A percentile compares a stretch with the other conserved stretches of the same genome.
Conservation (phyloP, 2,888 invertebrate species). For the Conops quadrifasciatus region DNA sequence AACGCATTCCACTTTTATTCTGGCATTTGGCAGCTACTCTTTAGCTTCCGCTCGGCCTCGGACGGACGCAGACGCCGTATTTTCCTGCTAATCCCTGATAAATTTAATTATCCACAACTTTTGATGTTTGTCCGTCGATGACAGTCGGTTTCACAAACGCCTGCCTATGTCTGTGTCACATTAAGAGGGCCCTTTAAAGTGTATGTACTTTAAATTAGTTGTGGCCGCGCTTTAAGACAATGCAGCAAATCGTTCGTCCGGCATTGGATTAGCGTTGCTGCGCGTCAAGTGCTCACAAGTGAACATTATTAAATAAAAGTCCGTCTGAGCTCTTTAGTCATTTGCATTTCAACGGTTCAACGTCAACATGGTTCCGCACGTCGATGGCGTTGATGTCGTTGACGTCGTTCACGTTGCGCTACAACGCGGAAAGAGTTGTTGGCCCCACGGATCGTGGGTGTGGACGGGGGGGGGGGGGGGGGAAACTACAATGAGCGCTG, state of each 20-base stretch:
- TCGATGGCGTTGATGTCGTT: slow-evolving; percentile 8
- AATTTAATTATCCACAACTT: too few relatives aligned
- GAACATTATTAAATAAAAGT: slow-evolving; percentile 27
- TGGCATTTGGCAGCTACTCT: slow-evolving; percentile 6
- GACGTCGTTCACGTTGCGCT: not conserved
- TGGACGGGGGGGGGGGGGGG: not conserved
- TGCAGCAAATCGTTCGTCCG: not conserved
- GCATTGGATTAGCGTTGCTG: not conserved
- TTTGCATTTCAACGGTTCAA: not conserved
- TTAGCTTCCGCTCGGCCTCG: slow-evolving; percentile 5
- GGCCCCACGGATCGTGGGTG: not conserved
- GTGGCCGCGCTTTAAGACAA: slow-evolving; percentile 11
- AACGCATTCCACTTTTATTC: slow-evolving; percentile 9
- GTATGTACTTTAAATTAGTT: slow-evolving; percentile 13
- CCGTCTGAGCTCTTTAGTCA: not conserved
- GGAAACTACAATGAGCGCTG: not conserved
- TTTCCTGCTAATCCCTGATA: not conserved
- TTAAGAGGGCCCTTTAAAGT: slow-evolving; percentile 35
- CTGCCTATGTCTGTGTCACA: not conserved
- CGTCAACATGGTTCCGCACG: slow-evolving; percentile 10
- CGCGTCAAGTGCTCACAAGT: slow-evolving; percentile 30
- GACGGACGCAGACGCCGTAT: not conserved
- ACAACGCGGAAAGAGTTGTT: slow-evolving; percentile 15
- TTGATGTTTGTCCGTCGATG: slow-evolving; percentile 14
- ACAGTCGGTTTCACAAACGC: not conserved